Evolutionary conservation across 2,797 vertebrate genomes (phyloP).

Genomic region (Clarias laeviceps): DNA sequence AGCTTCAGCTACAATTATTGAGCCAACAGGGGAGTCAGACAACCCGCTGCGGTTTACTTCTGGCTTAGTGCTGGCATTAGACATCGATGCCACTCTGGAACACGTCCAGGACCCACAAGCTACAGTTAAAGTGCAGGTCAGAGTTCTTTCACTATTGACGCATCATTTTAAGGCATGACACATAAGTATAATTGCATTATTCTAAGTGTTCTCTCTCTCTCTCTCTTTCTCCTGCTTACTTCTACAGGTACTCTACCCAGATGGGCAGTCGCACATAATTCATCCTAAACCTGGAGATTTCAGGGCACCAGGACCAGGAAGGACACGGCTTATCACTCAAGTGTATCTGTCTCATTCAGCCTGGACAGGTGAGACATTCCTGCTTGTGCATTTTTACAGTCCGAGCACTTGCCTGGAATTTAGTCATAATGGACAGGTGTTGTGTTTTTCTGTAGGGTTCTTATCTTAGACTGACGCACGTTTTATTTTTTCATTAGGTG

Average conservation of each 20-base stretch:
- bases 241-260: conserved; percentile 89
- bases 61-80: conserved; percentile 90
- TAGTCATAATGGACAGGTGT: not conserved
- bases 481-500: not conserved
- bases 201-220: not conserved
- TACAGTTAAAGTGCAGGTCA: conserved; percentile 91
- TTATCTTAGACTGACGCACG: not conserved
- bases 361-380: conserved; percentile 85
- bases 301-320: conserved; percentile 86
- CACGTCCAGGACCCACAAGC: conserved; percentile 90
- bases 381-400: not conserved
- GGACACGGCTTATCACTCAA: conserved; percentile 93
- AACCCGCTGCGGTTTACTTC: conserved; percentile 92
- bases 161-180: not conserved
- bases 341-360: conserved; percentile 94
- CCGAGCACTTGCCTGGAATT: not conserved
- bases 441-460: not conserved
- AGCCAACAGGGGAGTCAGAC: conserved; percentile 93
- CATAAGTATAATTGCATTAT: not conserved
- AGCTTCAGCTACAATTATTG: conserved; percentile 89
- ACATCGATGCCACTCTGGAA: conserved; percentile 91
- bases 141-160: not conserved
- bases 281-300: conserved; percentile 95
- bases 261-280: conserved; percentile 93
- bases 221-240: not conserved